Evolutionary conservation across 1,140 invertebrate species (phyloP).

Genomic region (Ephestia elutella): DNA sequence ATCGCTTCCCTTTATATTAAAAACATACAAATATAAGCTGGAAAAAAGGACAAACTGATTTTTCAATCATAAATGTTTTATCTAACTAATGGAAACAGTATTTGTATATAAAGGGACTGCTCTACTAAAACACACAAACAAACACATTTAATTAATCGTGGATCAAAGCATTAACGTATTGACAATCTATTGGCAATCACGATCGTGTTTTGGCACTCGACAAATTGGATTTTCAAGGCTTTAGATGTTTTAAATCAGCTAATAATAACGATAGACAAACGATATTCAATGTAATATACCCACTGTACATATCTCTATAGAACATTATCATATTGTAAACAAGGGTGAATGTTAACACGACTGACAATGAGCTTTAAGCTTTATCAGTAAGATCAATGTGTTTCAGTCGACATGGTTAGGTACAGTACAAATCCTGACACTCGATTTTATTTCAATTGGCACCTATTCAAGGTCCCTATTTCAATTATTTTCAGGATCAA

Average conservation of each 20-base stretch:
- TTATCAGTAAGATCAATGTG: neutral
- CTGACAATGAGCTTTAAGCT: constrained; percentile 2
- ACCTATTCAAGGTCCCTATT: constrained; percentile 35
- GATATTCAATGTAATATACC: constrained; percentile 8
- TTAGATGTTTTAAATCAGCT: neutral
- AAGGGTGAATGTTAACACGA: neutral
- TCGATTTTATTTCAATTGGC: constrained; percentile 11
- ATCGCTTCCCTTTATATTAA: neutral
- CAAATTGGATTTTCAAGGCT: neutral
- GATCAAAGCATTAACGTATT: neutral
- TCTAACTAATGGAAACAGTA: too few species aligned
- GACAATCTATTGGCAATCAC: neutral
- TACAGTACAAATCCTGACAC: neutral
- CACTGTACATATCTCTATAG: constrained; percentile 13
- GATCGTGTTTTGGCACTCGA: neutral
- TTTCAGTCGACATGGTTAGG: neutral
- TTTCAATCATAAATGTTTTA: too few species aligned
- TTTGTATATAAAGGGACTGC: neutral
- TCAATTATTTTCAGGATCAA: constrained; percentile 62
- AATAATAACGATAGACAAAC: neutral
- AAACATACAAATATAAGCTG: too few species aligned
- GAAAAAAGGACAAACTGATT: too few species aligned
- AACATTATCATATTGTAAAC: constrained; percentile 5
- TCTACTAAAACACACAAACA: neutral
- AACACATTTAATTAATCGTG: neutral